Base-by-base conservation (phyloP, 2,888 invertebrate species). In the Drosophila prostipennis region DNA sequence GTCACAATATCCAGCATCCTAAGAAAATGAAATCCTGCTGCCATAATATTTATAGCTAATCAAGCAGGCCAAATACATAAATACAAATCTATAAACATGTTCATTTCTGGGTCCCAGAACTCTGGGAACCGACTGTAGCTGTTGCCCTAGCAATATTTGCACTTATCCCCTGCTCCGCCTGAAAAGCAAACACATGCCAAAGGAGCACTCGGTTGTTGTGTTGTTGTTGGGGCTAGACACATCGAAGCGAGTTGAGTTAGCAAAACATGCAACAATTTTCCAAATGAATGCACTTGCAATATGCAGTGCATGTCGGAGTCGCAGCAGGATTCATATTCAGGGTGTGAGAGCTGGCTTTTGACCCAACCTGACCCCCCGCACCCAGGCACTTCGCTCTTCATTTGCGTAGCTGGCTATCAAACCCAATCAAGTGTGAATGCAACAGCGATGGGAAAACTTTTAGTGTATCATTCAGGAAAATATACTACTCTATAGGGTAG, bases 211-310 rank as follows among this genome's bases (percentile, higher is more conserved):
- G 29, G 42, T 14, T 42, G 43, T 26, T 54, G 34, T 36, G 42
- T 14, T 42, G 43, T 26, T 54, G 42, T 19, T 72, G 39, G 36
- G 61, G 63, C 63, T 54, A 85, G 77, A 80, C 83, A 78, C 78
- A 77, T 75, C 64, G 76, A 72, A 26, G 74, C 71, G 76, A 83
- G 80, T 80, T 74, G 83, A 80, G 83, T 78, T 83, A 78, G 76
- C 76, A 80, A 76, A 77, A 83, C 81, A 84, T 88, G 82, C 77
- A 89, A 82, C 88, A 89, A 89, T 89, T 89, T 89, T 90, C 89
- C 89, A 89, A 86, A 76, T 87, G 89, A 89, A 82, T 84, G 89
- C 85, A 85, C 77, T 74, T 71, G 78, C 87, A 83, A 79, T 78
- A 83, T 83, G 87, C 83, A 71, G 43, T 71, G 55, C 39, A 48